These are phyloP conservation scores for Nemapogon koenigi DNA, from an alignment of 2,888 invertebrate species.

Conservation along the genomic window DNA sequence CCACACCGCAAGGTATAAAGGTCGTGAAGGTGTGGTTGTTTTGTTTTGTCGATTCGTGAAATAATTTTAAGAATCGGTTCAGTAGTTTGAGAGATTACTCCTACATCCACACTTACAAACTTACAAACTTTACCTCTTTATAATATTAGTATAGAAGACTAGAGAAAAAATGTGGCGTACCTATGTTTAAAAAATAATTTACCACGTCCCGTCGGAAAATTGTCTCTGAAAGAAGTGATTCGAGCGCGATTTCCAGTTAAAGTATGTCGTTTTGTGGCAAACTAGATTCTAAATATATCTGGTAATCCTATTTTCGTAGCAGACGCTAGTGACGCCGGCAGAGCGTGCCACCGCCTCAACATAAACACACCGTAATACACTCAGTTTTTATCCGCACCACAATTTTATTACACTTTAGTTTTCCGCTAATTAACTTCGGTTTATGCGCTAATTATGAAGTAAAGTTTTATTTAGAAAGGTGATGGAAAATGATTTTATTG, in stretches of 20 bases:
- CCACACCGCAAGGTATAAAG: too few species aligned
- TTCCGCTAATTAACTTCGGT: slow-evolving; percentile 27
- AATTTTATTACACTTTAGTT: slow-evolving; percentile 35
- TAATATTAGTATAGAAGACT: too few species aligned
- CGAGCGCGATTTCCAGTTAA: slow-evolving; percentile 29
- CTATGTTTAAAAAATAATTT: neutral
- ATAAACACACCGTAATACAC: slow-evolving; percentile 36
- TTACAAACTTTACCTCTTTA: too few species aligned
- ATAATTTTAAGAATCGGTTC: too few species aligned
- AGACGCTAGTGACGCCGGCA: slow-evolving; percentile 34
- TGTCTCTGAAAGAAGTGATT: neutral
- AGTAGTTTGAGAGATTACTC: too few species aligned
- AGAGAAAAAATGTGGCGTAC: neutral
- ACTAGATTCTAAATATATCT: slow-evolving; percentile 49
- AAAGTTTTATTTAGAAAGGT: too few species aligned
- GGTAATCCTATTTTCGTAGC: slow-evolving; percentile 41
- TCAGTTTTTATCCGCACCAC: slow-evolving; percentile 21
- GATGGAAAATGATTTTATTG: neutral
- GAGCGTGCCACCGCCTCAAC: slow-evolving; percentile 21
- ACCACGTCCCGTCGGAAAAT: too few species aligned
- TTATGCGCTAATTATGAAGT: too few species aligned
- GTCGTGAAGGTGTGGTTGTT: too few species aligned
- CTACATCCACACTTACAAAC: too few species aligned
- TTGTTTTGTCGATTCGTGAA: too few species aligned
- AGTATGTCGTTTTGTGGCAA: slow-evolving; percentile 60